Conservation (phyloP, 1,140 invertebrate genomes). For the Bombus pyrosoma region DNA sequence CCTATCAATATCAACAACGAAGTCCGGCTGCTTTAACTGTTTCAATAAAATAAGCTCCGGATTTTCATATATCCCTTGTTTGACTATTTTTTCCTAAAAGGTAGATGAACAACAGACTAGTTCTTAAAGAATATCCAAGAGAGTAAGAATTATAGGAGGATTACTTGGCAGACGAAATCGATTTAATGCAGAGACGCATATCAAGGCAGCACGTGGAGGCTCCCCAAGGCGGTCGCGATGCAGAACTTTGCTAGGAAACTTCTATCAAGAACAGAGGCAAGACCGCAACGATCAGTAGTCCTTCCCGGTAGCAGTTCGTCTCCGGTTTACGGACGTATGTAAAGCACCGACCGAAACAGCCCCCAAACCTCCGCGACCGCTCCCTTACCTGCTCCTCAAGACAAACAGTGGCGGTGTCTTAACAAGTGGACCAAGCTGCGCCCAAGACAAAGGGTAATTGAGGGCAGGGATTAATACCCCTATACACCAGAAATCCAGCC, state of each 20-base stretch:
- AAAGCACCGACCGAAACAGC: slow-evolving; percentile 81
- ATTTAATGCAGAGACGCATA: slow-evolving; percentile 44
- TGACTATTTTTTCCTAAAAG: not conserved
- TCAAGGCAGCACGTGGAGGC: slow-evolving; percentile 48
- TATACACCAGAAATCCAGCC: slow-evolving; percentile 81
- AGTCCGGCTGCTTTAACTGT: too few relatives aligned
- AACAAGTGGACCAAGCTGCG: slow-evolving; percentile 83
- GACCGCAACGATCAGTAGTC: slow-evolving; percentile 83
- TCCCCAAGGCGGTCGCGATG: slow-evolving; percentile 66
- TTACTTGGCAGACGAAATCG: slow-evolving; percentile 27
- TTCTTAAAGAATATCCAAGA: not conserved
- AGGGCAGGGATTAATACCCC: slow-evolving; percentile 83
- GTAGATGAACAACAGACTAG: not conserved
- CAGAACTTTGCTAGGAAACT: slow-evolving; percentile 64
- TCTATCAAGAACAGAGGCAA: slow-evolving; percentile 74
- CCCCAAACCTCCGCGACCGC: slow-evolving; percentile 77
- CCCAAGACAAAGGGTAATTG: slow-evolving; percentile 84
- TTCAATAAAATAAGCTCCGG: too few relatives aligned
- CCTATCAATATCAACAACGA: too few relatives aligned
- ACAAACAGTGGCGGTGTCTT: slow-evolving; percentile 84
- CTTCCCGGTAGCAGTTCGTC: slow-evolving; percentile 80
- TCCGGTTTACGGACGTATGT: slow-evolving; percentile 82
- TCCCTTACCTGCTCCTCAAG: slow-evolving; percentile 77
- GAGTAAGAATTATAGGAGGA: not conserved
- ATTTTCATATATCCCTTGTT: too few relatives aligned